Conservation (phyloP, 1,140 invertebrate genomes). For the Homarus americanus region DNA sequence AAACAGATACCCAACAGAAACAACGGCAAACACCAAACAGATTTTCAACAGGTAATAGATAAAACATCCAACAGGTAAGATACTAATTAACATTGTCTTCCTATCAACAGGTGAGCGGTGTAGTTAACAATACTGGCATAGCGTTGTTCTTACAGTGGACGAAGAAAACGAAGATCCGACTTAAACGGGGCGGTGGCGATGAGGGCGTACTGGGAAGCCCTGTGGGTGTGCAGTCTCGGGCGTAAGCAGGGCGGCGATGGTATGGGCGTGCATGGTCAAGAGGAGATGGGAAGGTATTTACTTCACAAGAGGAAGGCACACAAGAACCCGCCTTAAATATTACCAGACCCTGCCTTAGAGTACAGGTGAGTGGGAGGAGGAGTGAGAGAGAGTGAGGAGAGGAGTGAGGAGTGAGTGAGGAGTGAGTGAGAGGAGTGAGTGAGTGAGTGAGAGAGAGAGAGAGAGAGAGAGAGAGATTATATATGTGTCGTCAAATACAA, state of each 20-base stretch:
- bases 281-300: neutral
- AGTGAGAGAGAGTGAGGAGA: too few species aligned
- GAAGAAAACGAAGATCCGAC: constrained; percentile 80
- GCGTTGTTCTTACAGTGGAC: constrained; percentile 77
- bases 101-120: constrained; percentile 87
- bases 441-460: constrained; percentile 25
- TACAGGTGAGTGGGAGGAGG: constrained; percentile 79
- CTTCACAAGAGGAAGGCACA: neutral
- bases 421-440: neutral
- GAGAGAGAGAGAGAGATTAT: constrained; percentile 23
- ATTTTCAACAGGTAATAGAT: too few species aligned
- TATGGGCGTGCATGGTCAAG: neutral
- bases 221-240: neutral
- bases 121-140: constrained; percentile 92
- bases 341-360: constrained; percentile 93
- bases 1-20: too few species aligned
- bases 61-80: too few species aligned
- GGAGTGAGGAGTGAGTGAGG: neutral
- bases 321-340: constrained; percentile 80
- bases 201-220: neutral
- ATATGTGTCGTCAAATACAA: neutral
- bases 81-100: neutral
- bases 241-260: constrained; percentile 4
- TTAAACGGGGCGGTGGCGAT: neutral
- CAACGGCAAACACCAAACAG: too few species aligned